These are phyloP conservation scores for Drosophila lowei DNA, from an alignment of 1,140 invertebrate genomes.

Conservation along the genomic window DNA sequence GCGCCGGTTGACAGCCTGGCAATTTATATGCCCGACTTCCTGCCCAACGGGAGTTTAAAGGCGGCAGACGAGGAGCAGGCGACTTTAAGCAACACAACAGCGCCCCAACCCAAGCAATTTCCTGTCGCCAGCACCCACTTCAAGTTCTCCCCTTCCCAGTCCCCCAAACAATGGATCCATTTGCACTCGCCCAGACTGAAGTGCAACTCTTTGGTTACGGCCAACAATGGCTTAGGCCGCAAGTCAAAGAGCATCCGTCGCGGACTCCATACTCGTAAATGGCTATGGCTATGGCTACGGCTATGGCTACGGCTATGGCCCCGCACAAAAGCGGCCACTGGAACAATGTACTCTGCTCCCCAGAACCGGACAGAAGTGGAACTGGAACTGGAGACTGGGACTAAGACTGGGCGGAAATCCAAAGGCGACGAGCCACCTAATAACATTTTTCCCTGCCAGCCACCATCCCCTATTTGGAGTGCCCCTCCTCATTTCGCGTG, in stretches of 20 bases:
- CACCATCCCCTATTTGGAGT: conserved; percentile 2
- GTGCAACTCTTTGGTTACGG: conserved; percentile 69
- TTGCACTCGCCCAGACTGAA: conserved; percentile 64
- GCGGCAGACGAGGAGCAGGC: conserved; percentile 35
- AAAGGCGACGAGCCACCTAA: conserved; percentile 72
- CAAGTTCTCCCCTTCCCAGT: conserved; percentile 9
- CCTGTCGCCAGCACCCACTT: conserved; percentile 52
- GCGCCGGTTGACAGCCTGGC: conserved; percentile 68
- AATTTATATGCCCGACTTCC: conserved; percentile 69
- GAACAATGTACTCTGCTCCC: conserved; percentile 52
- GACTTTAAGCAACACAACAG: too few species aligned
- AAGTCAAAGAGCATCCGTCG: conserved; percentile 72
- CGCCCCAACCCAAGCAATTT: conserved; percentile 42
- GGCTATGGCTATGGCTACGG: conserved; percentile 26
- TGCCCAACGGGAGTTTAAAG: conserved; percentile 47
- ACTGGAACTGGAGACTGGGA: conserved; percentile 20
- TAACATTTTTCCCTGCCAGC: conserved; percentile 55
- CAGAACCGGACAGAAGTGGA: conserved; percentile 23
- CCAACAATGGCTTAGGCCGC: conserved; percentile 52
- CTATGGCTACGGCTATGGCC: conserved; percentile 6
- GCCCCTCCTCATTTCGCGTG: conserved; percentile 30
- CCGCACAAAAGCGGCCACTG: conserved; percentile 54
- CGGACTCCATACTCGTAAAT: conserved; percentile 53
- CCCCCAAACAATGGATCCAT: conserved; percentile 68
- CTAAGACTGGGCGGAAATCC: conserved; percentile 51